Evolutionary conservation across 2,888 invertebrate genomes (phyloP), one percentile per base, ranked within the genome.

Genomic region (Periphyllus acericola): DNA sequence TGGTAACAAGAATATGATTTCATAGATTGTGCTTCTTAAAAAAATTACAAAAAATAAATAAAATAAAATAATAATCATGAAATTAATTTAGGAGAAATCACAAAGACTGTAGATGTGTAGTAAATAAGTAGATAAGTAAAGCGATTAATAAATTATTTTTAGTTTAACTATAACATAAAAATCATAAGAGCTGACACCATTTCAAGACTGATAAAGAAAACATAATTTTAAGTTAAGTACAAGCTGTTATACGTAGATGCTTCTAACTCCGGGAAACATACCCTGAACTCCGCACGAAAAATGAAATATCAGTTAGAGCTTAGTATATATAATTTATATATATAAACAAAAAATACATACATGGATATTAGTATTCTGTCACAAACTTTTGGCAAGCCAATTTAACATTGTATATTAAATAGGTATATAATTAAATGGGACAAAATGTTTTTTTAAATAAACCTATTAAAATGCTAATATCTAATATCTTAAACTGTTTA

Each of bases 251-350:
- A 87, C 66, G 71, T 86, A 80, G 40, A 87, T 87, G 87, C 80
- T 87, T 80, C 87, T 87, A 87, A 87, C 87, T 87, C 80, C 81
- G 87, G 87, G 87, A 87, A 87, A 87, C 81, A 87, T 87, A 87
- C 87, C 87, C 87, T 87, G 87, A 87, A 87, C 87, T 87, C 87
- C 87, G 87, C 87, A 87, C 87, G 80, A 86, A 81, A 87, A 87
- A 87, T 87, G 87, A 87, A 87, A 87, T 87, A 87, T 87, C 80
- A 81, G 80, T 87, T 81, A 81, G 80, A 87, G 87, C 79, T 86
- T 80, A 86, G 79, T 86, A 79, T 72, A 72, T 86, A 75, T 72
- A 82, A 32, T 32, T 72, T 72, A 52, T 52, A 72, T 82, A 52
- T 36, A 87, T 83, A 75, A 84, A 85, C 76, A 87, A 87, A 81